Base-by-base conservation (phyloP, 2,888 invertebrate species). In the Neoaliturus tenellus region DNA sequence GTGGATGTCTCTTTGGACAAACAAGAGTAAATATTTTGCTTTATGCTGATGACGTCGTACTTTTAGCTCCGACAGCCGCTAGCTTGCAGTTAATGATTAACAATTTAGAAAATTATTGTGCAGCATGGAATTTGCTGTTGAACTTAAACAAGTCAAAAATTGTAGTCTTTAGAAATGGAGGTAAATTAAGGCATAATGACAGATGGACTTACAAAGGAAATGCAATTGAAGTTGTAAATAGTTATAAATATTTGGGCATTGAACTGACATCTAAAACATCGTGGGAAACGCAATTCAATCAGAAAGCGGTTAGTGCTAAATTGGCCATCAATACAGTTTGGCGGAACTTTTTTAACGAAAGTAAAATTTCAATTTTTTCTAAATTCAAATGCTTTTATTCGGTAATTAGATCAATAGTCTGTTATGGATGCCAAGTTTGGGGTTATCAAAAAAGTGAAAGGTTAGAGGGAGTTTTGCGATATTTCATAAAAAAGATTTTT, bases 161-260 rank as follows among this genome's bases (percentile, higher is more conserved):
- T 17, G 28, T 84, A 51, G 81, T 85, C 12, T 85, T 85, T 80
- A 23, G 82, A 41, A 73, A 67, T 25, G 83, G 85, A 12, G 85
- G 83, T 20, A 71, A 67, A 20, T 33, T 83, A 20, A 33, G 23
- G 20, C 12, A 28, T 1, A 20, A 83, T 48, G 80, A 83, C 10
- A 69, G 23, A 12, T 83, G 83, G 83, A 6, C 17, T 28, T 78
- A 31, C 23, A 55, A 62, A 55, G 35, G 58, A n/a, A 41, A 51
- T 31, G 23, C 2, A 12, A 78, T 83, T 51, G 83, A 83, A 31
- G 75, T 83, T 35, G 83, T 83, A 28, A 83, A 78, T 5, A 55
- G 17, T 14, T 83, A 55, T 51, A 83, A 83, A 28, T 78, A 78
- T 39, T 48, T 83, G 23, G 83, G 51, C 1, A 62, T 83, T 0